Evolutionary conservation across 2,888 invertebrate genomes (phyloP), one percentile per base, ranked within the genome.

Genomic region (Troglohyphantes excavatus): DNA sequence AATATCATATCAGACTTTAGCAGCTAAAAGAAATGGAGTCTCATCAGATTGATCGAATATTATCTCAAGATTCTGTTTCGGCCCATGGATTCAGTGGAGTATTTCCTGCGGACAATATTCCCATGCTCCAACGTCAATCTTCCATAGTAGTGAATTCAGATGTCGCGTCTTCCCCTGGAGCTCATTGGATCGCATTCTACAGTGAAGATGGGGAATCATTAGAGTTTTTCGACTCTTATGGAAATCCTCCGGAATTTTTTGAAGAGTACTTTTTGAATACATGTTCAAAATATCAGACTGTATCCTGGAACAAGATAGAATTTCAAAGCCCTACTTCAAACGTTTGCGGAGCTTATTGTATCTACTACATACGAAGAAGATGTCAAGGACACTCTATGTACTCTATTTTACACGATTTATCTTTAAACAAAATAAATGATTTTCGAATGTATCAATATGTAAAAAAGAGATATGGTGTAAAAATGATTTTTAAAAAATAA

Each of bases 171-270:
- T 6, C 27, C 7, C 21, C 63, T 2, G 65, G 90, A 33, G 19
- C 75, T 2, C 88, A 90, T 73, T 90, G 90, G 90, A 17, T 88
- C 0, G 76, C 84, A 26, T 26, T 88, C 2, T 90, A 72, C 33
- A 0, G 33, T 7, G 17, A 82, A 33, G 59, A 39, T 2, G 53
- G 78, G 7, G 33, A 23, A 13, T 33, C 33, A 13, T 26, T 70
- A n/a, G 72, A 78, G 61, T 78, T 86, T 21, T 87, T 90, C 43
- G 87, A 90, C 43, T 78, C 78, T 2, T 88, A 75, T 67, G 88
- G 90, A 23, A 27, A 76, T 21, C 75, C 88, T 33, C 76, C 83
- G 5, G 17, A 73, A 17, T 67, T 46, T n/a, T 59, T 76, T 59
- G 33, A 23, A 13, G 5, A 46, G 1, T 2, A 11, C 13, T 17